These are phyloP conservation scores for Drosophila bocki DNA, from an alignment of 1,140 invertebrate species.

Conservation along the genomic window DNA sequence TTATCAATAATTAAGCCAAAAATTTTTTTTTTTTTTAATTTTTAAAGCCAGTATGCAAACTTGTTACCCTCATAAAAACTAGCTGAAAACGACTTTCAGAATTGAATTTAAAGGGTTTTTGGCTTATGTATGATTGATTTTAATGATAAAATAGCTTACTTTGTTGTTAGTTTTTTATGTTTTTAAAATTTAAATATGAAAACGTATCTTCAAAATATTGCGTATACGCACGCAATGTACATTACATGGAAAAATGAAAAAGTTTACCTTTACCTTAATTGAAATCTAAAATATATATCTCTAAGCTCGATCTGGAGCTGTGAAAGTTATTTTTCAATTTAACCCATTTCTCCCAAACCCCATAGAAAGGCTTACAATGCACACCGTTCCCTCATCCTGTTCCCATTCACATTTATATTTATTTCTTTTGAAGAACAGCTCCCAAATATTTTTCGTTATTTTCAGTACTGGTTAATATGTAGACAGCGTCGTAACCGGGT, in stretches of 20 bases:
- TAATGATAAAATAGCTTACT: too few relatives aligned
- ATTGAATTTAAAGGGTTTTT: too few relatives aligned
- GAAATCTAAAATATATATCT: not conserved
- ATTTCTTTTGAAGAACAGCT: conserved; percentile 15
- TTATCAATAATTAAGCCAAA: too few relatives aligned
- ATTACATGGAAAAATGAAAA: not conserved
- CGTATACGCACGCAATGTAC: not conserved
- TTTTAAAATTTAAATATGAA: not conserved
- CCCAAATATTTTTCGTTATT: conserved; percentile 11
- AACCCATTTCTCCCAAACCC: conserved; percentile 10
- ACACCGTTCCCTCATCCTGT: not conserved
- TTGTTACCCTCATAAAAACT: too few relatives aligned
- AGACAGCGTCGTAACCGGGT: conserved; percentile 42
- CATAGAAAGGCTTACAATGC: not conserved
- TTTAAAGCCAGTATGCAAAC: too few relatives aligned
- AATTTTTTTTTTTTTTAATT: too few relatives aligned
- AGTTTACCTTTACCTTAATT: not conserved
- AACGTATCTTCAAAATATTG: too few relatives aligned
- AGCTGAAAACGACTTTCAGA: too few relatives aligned
- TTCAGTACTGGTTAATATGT: conserved; percentile 62
- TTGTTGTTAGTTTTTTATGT: too few relatives aligned
- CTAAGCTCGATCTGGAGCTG: not conserved
- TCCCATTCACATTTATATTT: conserved; percentile 15
- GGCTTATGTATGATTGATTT: too few relatives aligned
- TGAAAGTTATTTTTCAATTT: conserved; percentile 11